Conservation (phyloP, 1,140 invertebrate genomes). For the Euura saliciscinereae region DNA sequence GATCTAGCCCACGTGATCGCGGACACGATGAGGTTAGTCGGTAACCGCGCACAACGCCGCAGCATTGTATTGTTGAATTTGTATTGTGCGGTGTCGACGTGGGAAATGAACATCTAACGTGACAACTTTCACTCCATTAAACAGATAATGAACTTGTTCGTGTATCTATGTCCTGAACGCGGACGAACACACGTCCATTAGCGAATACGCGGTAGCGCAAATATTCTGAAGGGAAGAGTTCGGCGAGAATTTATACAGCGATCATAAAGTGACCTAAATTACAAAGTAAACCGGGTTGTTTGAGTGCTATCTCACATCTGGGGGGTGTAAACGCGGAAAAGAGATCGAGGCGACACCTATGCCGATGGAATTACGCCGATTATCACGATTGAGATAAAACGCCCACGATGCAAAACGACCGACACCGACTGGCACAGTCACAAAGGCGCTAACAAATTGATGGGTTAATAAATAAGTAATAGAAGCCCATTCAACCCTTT, state of each 20-base stretch:
- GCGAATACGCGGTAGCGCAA: background rate
- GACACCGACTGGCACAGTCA: background rate
- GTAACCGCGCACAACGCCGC: too few species aligned
- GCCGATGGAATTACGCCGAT: background rate
- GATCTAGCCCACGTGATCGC: background rate
- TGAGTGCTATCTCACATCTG: too few species aligned
- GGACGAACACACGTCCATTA: background rate
- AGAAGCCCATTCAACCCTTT: slow-evolving; percentile 44
- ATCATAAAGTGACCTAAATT: background rate
- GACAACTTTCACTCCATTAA: slow-evolving; percentile 45
- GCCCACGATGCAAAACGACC: slow-evolving; percentile 25
- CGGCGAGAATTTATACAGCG: background rate
- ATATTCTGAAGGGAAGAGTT: background rate
- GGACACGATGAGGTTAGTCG: background rate
- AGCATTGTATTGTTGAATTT: slow-evolving; percentile 7
- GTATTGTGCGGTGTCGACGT: slow-evolving; percentile 35
- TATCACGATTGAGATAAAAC: slow-evolving; percentile 35
- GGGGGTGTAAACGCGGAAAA: background rate
- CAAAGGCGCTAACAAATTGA: slow-evolving; percentile 44
- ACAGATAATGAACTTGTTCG: slow-evolving; percentile 40
- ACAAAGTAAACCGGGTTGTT: too few species aligned
- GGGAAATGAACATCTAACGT: slow-evolving; percentile 45
- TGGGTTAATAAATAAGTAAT: slow-evolving; percentile 58
- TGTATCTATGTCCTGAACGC: background rate
- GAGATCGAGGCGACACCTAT: background rate